phyloP scores from a whole-genome alignment of 2,888 invertebrate genomes.

The Amblyjoppa fuscipennis region DNA sequence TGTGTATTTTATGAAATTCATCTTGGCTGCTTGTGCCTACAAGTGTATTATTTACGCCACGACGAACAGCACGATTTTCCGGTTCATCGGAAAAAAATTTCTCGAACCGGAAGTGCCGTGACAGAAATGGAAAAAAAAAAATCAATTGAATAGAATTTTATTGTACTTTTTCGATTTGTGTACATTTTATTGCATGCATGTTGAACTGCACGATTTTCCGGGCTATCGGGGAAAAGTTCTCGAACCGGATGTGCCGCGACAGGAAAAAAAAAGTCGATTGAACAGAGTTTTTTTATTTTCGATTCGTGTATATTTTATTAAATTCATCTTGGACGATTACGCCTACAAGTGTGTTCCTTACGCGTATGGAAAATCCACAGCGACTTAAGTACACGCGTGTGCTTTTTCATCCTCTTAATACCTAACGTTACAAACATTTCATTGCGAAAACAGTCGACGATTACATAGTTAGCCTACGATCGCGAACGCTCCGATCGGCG shows the following conservation, averaged over 20 bases:
- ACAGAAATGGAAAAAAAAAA: too few relatives aligned
- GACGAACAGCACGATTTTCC: too few relatives aligned
- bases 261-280: background rate
- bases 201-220: background rate
- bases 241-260: background rate
- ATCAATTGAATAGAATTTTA: too few relatives aligned
- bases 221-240: background rate
- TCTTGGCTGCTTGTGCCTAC: too few relatives aligned
- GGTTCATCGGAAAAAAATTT: too few relatives aligned
- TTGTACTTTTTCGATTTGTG: too few relatives aligned
- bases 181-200: background rate
- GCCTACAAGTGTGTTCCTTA: slow-evolving; percentile 61
- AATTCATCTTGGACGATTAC: slow-evolving; percentile 58
- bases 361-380: slow-evolving; percentile 44
- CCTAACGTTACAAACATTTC: slow-evolving; percentile 51
- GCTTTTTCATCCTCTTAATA: slow-evolving; percentile 25
- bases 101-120: too few relatives aligned
- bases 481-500: slow-evolving; percentile 5
- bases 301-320: slow-evolving; percentile 66
- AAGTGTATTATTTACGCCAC: too few relatives aligned
- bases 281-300: slow-evolving; percentile 15
- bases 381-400: slow-evolving; percentile 52
- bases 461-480: slow-evolving; percentile 25
- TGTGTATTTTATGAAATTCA: too few relatives aligned
- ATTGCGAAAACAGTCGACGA: slow-evolving; percentile 45